Conservation (phyloP, 2,797 vertebrate genomes). For the Setipinna tenuifilis region DNA sequence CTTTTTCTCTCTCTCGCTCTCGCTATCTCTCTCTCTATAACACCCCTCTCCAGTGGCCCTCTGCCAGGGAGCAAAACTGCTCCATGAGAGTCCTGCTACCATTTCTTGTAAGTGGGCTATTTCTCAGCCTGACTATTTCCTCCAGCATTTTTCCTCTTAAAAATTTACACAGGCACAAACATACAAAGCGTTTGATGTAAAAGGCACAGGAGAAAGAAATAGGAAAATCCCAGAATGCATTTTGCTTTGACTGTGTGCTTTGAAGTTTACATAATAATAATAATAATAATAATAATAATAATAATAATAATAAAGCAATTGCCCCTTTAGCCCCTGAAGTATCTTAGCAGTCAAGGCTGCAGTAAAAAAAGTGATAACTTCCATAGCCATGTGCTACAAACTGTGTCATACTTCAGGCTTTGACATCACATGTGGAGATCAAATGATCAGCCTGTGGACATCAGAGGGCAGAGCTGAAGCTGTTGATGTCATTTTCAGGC, state of each 20-base stretch:
- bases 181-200: neutral
- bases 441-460: neutral
- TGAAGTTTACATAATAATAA: too few relatives aligned
- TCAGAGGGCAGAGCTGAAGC: slow-evolving; percentile 5
- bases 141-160: neutral
- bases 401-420: neutral
- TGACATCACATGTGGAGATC: slow-evolving; percentile 14
- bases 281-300: too few relatives aligned
- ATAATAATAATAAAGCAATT: too few relatives aligned
- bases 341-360: too few relatives aligned
- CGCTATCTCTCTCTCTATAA: slow-evolving; percentile 28
- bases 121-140: neutral
- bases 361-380: neutral
- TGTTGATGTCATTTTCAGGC: slow-evolving; percentile 20
- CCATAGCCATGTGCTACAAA: neutral
- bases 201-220: neutral
- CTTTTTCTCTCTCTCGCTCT: slow-evolving; percentile 14
- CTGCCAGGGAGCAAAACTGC: slow-evolving; percentile 1
- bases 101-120: slow-evolving; percentile 11
- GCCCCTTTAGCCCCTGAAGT: too few relatives aligned
- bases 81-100: neutral
- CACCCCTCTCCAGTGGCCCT: neutral
- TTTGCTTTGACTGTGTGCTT: neutral
- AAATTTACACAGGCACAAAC: neutral
- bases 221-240: neutral